Percentiles rank a stretch among this genome's conserved stretches.
Evolutionary conservation across 2,888 invertebrate species (phyloP).

Genomic region (Nemoura dubitans): DNA sequence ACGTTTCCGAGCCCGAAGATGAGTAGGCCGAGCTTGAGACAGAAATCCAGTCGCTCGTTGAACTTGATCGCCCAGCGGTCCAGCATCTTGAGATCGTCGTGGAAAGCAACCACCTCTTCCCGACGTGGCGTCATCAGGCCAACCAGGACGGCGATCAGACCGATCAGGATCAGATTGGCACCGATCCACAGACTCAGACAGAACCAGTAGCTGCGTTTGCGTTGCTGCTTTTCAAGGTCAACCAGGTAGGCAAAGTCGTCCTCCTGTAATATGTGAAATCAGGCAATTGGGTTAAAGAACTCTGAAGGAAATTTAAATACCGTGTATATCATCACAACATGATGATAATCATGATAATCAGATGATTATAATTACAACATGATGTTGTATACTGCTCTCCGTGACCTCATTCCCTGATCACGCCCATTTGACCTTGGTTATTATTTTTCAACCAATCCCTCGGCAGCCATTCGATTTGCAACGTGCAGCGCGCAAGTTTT

Average conservation of each 20-base stretch:
- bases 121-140: slow-evolving; percentile 62
- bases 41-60: slow-evolving; percentile 61
- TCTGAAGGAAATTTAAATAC: no score
- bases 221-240: slow-evolving; percentile 54
- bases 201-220: slow-evolving; percentile 56
- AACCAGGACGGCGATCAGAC: slow-evolving; percentile 61
- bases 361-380: no score
- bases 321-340: no score
- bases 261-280: slow-evolving; percentile 41
- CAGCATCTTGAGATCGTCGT: slow-evolving; percentile 58
- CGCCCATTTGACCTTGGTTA: no score
- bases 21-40: slow-evolving; percentile 61
- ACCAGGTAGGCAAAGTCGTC: slow-evolving; percentile 59
- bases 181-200: slow-evolving; percentile 61
- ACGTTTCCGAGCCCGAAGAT: slow-evolving; percentile 62
- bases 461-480: no score
- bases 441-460: no score
- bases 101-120: slow-evolving; percentile 57
- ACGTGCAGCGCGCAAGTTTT: no score
- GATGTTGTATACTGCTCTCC: no score
- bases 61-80: slow-evolving; percentile 59
- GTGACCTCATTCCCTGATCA: no score
- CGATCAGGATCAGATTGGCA: slow-evolving; percentile 61
- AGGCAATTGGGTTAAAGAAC: no score
- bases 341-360: no score